Conservation (phyloP, 1,140 invertebrate species). For the Phenacoccus solenopsis region DNA sequence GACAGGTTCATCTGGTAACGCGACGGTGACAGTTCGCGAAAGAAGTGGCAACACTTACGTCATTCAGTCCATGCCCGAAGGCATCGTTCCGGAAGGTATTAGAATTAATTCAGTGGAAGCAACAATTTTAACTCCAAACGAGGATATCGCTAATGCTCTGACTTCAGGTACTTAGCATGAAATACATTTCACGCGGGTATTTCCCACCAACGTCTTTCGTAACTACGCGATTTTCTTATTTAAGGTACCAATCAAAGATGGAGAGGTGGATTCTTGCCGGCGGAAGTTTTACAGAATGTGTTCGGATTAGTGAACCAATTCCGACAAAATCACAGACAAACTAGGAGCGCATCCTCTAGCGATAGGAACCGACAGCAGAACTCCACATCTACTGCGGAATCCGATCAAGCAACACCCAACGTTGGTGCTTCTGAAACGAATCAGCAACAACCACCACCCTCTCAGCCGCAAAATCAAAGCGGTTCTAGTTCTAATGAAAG, state of each 20-base stretch:
- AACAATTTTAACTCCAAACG: constrained; percentile 24
- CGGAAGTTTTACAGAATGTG: neutral
- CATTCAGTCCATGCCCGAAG: constrained; percentile 7
- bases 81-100: constrained; percentile 28
- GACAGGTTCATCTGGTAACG: neutral
- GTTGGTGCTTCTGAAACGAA: no score
- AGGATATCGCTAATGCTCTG: neutral
- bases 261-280: neutral
- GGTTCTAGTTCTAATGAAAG: neutral
- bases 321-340: neutral
- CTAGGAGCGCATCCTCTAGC: neutral
- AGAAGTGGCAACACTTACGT: neutral
- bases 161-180: neutral
- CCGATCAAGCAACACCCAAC: no score
- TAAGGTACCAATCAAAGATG: neutral
- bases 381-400: no score
- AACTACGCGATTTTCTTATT: neutral
- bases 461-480: no score
- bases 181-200: neutral
- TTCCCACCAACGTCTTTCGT: neutral
- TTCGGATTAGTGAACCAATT: neutral
- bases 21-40: neutral
- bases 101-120: constrained; percentile 43
- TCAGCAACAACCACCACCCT: no score
- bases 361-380: neutral